Evolutionary conservation across 35 echinoderm and acorn worm genomes (phyloP), one percentile per base, ranked within the genome.

Genomic region (Ophiothrix spiculata): DNA sequence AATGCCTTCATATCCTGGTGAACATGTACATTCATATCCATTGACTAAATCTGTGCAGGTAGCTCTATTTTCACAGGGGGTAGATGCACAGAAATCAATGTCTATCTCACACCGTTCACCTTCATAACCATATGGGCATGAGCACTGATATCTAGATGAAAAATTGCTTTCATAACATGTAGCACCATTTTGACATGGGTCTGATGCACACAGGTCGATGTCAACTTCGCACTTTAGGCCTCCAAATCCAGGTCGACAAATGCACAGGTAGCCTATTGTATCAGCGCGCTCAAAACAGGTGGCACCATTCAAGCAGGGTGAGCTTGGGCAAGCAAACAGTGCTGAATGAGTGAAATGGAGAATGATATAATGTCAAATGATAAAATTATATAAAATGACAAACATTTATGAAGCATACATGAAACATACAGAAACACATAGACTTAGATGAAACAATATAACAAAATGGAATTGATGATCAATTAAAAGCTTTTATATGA

Each of bases 101-200:
- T 95, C 81, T 31, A 38, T 85, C 75, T 94, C 87, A 87, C 93
- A 96, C 15, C 73, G 75, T 32, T 79, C n/a, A 4, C 93, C 93
- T 35, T 35, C 56, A 46, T 80, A 96, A 19, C 90, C 90, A 0
- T 39, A 23, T n/a, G 40, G 1, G 74, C 93, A 96, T 56, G 34
- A 25, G 74, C 93, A 96, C 19, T 34, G 34, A 38, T 86, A 96
- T 1, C 93, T 88, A 41, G 77, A 76, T 31, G 81, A 80, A 42
- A 78, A 34, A 28, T 96, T 77, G 19, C 40, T 49, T 33, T 77
- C 35, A 31, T 29, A 11, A 80, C 93, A 96, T 8, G 84, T 84
- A 23, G 81, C 93, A 17, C 83, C 86, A 78, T 96, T 92, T 17
- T 80, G 75, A 78, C 93, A 96, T 1, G 93, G 93, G 40, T 31